Percentiles rank a stretch among this genome's conserved stretches.
These are phyloP conservation scores for Daktulosphaira vitifoliae DNA, from an alignment of 1,140 invertebrate genomes.

Conservation along the genomic window DNA sequence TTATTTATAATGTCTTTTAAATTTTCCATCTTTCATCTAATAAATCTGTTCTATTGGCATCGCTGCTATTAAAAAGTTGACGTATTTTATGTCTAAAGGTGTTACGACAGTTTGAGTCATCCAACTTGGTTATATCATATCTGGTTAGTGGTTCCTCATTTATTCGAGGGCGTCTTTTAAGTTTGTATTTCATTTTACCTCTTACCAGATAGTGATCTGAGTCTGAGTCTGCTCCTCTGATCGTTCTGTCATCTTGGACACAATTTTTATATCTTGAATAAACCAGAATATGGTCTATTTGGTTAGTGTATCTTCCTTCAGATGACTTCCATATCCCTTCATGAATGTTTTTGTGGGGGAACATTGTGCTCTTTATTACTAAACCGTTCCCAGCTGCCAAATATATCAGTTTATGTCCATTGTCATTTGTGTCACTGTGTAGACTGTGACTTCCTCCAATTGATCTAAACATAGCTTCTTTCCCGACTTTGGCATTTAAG, in stretches of 20 bases:
- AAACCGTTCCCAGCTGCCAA: neutral
- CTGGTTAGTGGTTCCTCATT: neutral
- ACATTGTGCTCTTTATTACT: neutral
- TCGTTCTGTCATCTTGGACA: slow-evolving; percentile 12
- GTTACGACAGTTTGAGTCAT: neutral
- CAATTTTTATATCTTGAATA: neutral
- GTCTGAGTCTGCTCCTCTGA: slow-evolving; percentile 25
- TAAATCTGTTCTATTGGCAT: neutral
- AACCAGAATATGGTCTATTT: slow-evolving; percentile 28
- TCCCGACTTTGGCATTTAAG: neutral
- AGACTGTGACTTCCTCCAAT: neutral
- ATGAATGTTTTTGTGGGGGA: slow-evolving; percentile 5
- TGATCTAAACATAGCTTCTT: neutral
- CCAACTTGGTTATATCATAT: neutral
- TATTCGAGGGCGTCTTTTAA: neutral
- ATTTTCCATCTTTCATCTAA: neutral
- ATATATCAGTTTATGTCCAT: neutral
- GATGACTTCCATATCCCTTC: slow-evolving; percentile 14
- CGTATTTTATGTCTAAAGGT: slow-evolving; percentile 7
- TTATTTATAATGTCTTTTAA: neutral
- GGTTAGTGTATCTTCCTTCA: neutral
- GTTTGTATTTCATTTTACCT: neutral
- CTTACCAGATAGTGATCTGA: slow-evolving; percentile 26
- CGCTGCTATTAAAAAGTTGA: no score
- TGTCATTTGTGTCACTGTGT: neutral